phyloP scores from a whole-genome alignment of 2,113 vertebrate genomes.

The Tupaia tana region DNA sequence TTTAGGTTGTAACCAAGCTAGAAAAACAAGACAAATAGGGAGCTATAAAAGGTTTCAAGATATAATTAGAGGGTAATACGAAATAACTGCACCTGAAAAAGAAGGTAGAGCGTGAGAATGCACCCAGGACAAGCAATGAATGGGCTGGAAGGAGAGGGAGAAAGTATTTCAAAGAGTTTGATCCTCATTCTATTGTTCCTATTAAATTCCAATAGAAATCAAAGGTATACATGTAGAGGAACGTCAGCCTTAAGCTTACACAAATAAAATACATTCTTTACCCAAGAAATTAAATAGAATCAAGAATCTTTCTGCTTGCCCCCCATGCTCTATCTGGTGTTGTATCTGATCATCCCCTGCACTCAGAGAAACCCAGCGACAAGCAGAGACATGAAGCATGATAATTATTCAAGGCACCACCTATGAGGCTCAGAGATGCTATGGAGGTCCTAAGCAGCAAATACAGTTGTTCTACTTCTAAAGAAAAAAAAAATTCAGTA shows the following conservation, averaged over 20 bases:
- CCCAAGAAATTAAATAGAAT: background rate
- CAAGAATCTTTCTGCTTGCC: background rate
- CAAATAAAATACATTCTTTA: background rate
- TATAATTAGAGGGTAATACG: conserved; percentile 8
- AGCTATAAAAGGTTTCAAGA: background rate
- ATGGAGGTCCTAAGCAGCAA: background rate
- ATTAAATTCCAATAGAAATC: conserved; percentile 19
- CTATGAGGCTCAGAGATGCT: background rate
- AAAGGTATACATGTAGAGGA: background rate
- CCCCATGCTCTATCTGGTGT: background rate
- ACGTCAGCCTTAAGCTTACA: background rate
- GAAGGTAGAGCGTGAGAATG: background rate
- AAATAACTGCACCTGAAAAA: background rate
- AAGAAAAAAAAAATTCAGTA: too few species aligned
- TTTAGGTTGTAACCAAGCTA: background rate
- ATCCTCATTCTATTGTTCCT: background rate
- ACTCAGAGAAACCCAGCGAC: background rate
- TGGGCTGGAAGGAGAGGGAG: background rate
- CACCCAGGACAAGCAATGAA: rapidly evolving
- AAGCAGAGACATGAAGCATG: background rate
- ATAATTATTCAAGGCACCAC: background rate
- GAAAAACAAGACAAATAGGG: conserved; percentile 33
- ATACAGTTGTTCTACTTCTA: too few species aligned
- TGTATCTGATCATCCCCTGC: background rate
- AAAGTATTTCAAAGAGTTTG: background rate